phyloP scores from a whole-genome alignment of 2,113 vertebrate species.

The Mixornis gularis region DNA sequence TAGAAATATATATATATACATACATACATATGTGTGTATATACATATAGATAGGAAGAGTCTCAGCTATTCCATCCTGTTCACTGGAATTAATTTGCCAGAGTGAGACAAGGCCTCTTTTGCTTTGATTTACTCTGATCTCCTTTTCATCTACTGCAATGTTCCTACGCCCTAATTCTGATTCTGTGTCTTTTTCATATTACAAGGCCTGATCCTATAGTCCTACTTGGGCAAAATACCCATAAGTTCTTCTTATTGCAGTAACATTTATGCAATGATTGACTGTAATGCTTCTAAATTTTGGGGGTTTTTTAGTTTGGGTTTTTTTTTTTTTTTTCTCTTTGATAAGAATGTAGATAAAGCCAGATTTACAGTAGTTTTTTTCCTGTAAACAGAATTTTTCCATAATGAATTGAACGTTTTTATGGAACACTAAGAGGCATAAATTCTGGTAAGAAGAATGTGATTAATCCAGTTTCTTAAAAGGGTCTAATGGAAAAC shows the following conservation, averaged over 20 bases:
- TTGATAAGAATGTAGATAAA: background rate
- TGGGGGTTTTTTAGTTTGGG: background rate
- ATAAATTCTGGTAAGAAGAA: background rate
- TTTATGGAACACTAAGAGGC: background rate
- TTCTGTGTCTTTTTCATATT: background rate
- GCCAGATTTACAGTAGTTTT: background rate
- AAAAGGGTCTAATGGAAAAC: background rate
- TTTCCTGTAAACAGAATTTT: background rate
- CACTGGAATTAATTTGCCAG: background rate
- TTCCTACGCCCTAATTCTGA: background rate
- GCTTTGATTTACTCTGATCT: background rate
- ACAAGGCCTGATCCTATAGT: background rate
- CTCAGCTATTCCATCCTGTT: conserved; percentile 14
- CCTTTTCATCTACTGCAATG: background rate
- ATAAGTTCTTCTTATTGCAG: background rate
- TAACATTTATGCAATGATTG: background rate
- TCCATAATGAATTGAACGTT: background rate
- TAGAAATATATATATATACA: background rate
- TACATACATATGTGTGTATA: conserved; percentile 18
- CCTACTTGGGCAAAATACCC: background rate
- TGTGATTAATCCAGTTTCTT: background rate
- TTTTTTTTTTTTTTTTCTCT: background rate
- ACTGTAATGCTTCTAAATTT: background rate
- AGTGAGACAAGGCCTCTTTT: background rate
- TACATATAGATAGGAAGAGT: background rate